Evolutionary conservation across 2,888 invertebrate species (phyloP).

Genomic region (Pristionchus entomophagus): DNA sequence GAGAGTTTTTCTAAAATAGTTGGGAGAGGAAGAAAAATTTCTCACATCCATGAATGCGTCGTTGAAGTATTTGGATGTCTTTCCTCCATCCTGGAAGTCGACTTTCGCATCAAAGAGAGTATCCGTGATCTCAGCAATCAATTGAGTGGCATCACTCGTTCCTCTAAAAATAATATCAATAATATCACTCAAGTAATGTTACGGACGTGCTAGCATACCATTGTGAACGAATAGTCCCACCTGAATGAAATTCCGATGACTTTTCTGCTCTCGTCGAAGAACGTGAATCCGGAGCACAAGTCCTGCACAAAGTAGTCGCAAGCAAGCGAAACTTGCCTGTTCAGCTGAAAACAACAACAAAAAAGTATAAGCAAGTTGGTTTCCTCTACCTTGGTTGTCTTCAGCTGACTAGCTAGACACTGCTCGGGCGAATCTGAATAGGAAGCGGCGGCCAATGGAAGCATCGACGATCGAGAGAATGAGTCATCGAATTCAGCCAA

Average conservation of each 20-base stretch:
- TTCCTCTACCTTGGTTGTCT: not conserved
- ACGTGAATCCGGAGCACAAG: slow-evolving; percentile 63
- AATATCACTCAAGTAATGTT: too few relatives aligned
- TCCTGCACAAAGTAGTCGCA: slow-evolving; percentile 51
- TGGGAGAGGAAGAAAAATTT: not conserved
- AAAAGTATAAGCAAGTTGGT: not conserved
- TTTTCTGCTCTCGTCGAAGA: slow-evolving; percentile 55
- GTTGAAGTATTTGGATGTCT: slow-evolving; percentile 63
- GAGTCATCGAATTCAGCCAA: too few relatives aligned
- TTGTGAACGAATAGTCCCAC: slow-evolving; percentile 47
- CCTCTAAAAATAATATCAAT: slow-evolving; percentile 62
- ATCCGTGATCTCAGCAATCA: not conserved
- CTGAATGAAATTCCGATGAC: slow-evolving; percentile 68
- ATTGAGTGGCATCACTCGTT: not conserved
- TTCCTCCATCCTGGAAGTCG: slow-evolving; percentile 55
- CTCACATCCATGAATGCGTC: slow-evolving; percentile 60
- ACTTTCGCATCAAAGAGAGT: slow-evolving; percentile 30
- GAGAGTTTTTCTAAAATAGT: not conserved
- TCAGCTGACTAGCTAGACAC: slow-evolving; percentile 13
- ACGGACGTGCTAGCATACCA: too few relatives aligned
- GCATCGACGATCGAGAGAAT: too few relatives aligned
- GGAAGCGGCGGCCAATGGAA: not conserved
- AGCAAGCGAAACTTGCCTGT: slow-evolving; percentile 30
- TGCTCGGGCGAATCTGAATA: not conserved
- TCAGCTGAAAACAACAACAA: not conserved